Evolutionary conservation across 2,888 invertebrate genomes (phyloP).

Genomic region (Caenorhabditis uteleia): DNA sequence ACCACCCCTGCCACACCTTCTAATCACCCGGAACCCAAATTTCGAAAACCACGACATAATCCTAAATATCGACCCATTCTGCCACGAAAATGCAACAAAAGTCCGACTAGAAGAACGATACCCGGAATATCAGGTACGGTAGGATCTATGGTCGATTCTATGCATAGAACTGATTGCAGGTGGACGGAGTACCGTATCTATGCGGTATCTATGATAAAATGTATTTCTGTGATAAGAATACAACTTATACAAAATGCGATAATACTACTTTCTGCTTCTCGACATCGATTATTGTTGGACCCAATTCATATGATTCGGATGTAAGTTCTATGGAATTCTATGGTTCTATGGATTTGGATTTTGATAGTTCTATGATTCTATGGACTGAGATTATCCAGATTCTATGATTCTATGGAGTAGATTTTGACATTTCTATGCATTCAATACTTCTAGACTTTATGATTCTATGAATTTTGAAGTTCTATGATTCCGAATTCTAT

Average conservation of each 20-base stretch:
- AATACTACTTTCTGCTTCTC: slow-evolving; percentile 39
- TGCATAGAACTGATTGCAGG: slow-evolving; percentile 1
- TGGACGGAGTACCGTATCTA: slow-evolving; percentile 32
- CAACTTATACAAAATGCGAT: slow-evolving; percentile 31
- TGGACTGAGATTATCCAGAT: too few relatives aligned
- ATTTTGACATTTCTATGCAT: too few relatives aligned
- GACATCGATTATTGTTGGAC: slow-evolving; percentile 20
- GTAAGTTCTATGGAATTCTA: slow-evolving; percentile 9
- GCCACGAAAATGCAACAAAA: slow-evolving; percentile 41
- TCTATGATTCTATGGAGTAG: too few relatives aligned
- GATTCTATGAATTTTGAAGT: too few relatives aligned
- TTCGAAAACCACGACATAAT: slow-evolving; percentile 39
- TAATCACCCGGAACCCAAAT: slow-evolving; percentile 15
- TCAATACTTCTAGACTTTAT: too few relatives aligned
- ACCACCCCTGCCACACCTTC: slow-evolving; percentile 32
- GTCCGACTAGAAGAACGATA: slow-evolving; percentile 32
- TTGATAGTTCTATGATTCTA: too few relatives aligned
- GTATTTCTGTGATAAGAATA: slow-evolving; percentile 37
- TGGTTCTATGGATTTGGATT: neutral
- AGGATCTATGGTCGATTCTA: too few relatives aligned
- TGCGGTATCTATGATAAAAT: slow-evolving; percentile 30
- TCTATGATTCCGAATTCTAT: neutral
- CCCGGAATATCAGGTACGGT: slow-evolving; percentile 19
- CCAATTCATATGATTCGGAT: slow-evolving; percentile 23
- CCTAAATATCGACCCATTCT: slow-evolving; percentile 62